phyloP scores from a whole-genome alignment of 2,888 invertebrate genomes.

The Timema podura region DNA sequence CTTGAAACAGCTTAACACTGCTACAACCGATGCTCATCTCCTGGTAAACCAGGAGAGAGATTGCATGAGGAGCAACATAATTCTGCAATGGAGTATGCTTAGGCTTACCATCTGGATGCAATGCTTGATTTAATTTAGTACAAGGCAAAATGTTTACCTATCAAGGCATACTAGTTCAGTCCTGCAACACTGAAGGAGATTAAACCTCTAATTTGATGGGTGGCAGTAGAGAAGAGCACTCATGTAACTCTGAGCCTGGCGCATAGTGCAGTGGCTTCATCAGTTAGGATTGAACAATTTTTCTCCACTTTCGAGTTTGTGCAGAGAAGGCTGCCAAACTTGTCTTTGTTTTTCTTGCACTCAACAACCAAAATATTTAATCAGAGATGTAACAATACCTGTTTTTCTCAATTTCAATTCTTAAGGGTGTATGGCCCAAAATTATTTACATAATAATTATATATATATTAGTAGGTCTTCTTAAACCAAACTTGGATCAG shows the following conservation, averaged over 20 bases:
- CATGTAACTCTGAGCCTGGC: conserved; percentile 5
- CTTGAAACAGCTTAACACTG: background rate
- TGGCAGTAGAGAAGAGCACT: background rate
- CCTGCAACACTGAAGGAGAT: conserved; percentile 3
- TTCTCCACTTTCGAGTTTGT: too few relatives aligned
- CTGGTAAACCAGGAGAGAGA: background rate
- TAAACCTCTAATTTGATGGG: conserved; percentile 9
- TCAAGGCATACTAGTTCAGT: conserved; percentile 2
- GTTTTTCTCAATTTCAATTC: too few relatives aligned
- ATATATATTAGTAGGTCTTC: too few relatives aligned
- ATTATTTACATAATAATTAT: too few relatives aligned
- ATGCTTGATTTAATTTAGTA: conserved; percentile 1
- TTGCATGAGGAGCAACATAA: conserved; percentile 15
- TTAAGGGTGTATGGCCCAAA: too few relatives aligned
- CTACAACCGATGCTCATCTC: background rate
- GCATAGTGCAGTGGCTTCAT: too few relatives aligned
- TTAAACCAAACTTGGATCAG: too few relatives aligned
- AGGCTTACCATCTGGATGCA: background rate
- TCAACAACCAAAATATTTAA: too few relatives aligned
- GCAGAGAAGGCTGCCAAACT: too few relatives aligned
- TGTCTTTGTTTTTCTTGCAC: too few relatives aligned
- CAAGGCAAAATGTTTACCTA: background rate
- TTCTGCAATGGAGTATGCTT: conserved; percentile 9
- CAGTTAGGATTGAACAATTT: too few relatives aligned
- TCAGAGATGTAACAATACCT: too few relatives aligned